Conservation (phyloP, 2,888 invertebrate species). For the Chalcis sispes region DNA sequence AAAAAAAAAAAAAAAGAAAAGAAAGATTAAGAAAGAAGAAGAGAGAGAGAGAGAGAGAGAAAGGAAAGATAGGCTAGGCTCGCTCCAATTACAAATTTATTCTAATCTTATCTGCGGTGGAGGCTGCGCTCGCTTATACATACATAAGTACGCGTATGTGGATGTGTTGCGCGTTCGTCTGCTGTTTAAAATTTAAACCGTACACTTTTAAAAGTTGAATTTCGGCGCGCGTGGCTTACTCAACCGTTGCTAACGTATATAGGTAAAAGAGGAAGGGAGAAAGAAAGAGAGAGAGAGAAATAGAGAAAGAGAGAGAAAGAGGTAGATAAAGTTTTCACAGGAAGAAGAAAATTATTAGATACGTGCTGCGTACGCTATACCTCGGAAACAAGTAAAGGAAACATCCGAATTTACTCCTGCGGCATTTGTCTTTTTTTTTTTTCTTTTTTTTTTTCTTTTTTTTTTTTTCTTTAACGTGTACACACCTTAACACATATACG, state of each 20-base stretch:
- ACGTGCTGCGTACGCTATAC: no score
- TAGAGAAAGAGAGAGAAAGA: background rate
- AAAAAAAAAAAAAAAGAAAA: background rate
- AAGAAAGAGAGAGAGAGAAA: constrained; percentile 12
- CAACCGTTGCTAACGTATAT: no score
- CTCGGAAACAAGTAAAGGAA: no score
- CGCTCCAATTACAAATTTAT: constrained; percentile 41
- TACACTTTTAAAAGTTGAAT: constrained; percentile 19
- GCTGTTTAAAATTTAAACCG: constrained; percentile 32
- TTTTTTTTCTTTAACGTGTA: no score
- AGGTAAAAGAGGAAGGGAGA: background rate
- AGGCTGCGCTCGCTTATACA: background rate
- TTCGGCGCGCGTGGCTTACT: constrained; percentile 19
- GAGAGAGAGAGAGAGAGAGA: background rate
- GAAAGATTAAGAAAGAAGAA: no score
- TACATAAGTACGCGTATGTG: background rate
- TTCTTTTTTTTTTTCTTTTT: no score
- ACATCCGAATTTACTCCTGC: background rate
- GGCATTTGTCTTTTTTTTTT: background rate
- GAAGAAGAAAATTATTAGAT: background rate
- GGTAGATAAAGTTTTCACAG: background rate
- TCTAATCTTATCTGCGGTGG: constrained; percentile 32
- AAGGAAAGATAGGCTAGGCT: background rate
- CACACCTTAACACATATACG: no score
- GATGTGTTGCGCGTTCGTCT: background rate